Conservation (phyloP, 2,797 vertebrate species). For the Gorsachius magnificus region DNA sequence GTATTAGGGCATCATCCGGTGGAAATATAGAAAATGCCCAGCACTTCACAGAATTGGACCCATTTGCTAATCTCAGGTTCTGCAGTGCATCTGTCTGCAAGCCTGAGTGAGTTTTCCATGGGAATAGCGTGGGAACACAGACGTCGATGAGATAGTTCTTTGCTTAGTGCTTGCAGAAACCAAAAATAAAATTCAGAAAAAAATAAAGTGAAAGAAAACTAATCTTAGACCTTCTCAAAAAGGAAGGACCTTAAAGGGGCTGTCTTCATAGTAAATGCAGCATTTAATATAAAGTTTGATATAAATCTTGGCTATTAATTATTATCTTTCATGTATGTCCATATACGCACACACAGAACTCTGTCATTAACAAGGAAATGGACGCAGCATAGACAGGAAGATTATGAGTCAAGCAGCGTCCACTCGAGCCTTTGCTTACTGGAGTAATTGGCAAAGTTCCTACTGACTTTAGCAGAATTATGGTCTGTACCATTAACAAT, state of each 20-base stretch:
- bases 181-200: conserved; percentile 28
- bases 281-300: background rate
- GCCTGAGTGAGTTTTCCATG: conserved; percentile 6
- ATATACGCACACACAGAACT: background rate
- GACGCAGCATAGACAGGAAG: background rate
- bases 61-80: background rate
- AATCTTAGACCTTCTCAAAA: background rate
- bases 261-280: background rate
- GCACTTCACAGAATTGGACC: background rate
- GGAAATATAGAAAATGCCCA: background rate
- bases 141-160: background rate
- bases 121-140: conserved; percentile 38
- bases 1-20: background rate
- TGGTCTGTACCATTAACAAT: background rate
- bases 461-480: background rate
- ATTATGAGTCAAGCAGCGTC: background rate
- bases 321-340: background rate
- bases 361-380: background rate
- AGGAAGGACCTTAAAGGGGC: background rate
- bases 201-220: background rate
- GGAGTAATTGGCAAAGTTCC: background rate
- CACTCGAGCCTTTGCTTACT: background rate
- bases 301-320: background rate
- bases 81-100: conserved; percentile 11
- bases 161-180: background rate